phyloP scores from a whole-genome alignment of 2,797 vertebrate genomes.

The Darevskia nairensis region DNA sequence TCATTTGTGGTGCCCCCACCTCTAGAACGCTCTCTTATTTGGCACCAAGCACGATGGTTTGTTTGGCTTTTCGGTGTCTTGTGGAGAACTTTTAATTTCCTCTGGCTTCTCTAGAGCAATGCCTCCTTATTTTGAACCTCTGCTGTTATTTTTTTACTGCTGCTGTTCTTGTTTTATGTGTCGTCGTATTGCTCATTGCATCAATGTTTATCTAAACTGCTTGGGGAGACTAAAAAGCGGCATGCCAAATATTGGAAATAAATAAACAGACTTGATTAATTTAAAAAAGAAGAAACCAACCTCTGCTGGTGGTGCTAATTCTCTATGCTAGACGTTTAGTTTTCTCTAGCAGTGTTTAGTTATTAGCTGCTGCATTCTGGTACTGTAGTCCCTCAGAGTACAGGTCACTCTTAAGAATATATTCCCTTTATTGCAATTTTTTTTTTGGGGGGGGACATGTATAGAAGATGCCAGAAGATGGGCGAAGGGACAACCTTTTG shows the following conservation, averaged over 20 bases:
- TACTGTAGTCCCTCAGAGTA: neutral
- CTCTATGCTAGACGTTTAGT: neutral
- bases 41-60: neutral
- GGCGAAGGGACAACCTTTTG: neutral
- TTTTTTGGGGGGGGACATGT: neutral
- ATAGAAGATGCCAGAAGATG: neutral
- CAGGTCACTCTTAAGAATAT: neutral
- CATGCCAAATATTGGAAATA: neutral
- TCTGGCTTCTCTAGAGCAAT: neutral
- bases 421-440: neutral
- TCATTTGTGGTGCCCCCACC: neutral
- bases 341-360: neutral
- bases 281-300: neutral
- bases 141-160: neutral
- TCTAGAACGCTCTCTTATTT: neutral
- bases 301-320: neutral
- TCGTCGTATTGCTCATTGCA: neutral
- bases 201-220: neutral
- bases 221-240: neutral
- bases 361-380: too few species aligned
- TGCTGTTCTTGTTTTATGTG: neutral
- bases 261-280: neutral
- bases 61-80: neutral
- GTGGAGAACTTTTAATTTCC: neutral
- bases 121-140: neutral